Evolutionary conservation across 2,888 invertebrate genomes (phyloP).

Genomic region (Dryobota labecula): DNA sequence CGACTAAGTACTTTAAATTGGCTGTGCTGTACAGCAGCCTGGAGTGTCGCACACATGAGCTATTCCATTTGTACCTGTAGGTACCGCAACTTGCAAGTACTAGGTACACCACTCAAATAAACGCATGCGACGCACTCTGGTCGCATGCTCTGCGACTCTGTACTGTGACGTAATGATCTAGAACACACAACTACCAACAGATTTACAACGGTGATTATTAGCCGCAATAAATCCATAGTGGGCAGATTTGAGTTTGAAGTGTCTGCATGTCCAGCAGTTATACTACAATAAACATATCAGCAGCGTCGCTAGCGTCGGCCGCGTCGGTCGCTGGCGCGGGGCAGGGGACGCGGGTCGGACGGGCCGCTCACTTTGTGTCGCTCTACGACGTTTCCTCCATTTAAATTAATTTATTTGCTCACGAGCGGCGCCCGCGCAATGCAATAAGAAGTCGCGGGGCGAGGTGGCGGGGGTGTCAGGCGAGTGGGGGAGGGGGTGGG

Average conservation of each 20-base stretch:
- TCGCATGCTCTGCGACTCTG: not conserved
- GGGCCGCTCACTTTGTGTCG: constrained; percentile 65
- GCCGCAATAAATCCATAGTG: constrained; percentile 66
- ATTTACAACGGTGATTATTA: constrained; percentile 60
- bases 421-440: constrained; percentile 69
- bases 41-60: not conserved
- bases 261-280: constrained; percentile 63
- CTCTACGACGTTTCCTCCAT: constrained; percentile 74
- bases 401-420: constrained; percentile 82
- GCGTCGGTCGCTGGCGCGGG: constrained; percentile 5
- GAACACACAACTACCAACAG: constrained; percentile 25
- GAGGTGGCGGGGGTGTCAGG: constrained; percentile 25
- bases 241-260: constrained; percentile 60
- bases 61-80: not conserved
- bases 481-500: constrained; percentile 43
- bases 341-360: constrained; percentile 22
- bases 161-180: constrained; percentile 16
- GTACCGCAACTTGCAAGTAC: no score
- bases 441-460: constrained; percentile 71
- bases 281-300: constrained; percentile 67
- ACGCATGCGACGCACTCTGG: constrained; percentile 6
- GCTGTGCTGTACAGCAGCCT: no score
- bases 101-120: not conserved
- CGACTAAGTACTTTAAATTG: not conserved
- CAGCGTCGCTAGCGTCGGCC: constrained; percentile 14